phyloP scores from a whole-genome alignment of 2,113 vertebrate genomes.

The Procavia capensis region DNA sequence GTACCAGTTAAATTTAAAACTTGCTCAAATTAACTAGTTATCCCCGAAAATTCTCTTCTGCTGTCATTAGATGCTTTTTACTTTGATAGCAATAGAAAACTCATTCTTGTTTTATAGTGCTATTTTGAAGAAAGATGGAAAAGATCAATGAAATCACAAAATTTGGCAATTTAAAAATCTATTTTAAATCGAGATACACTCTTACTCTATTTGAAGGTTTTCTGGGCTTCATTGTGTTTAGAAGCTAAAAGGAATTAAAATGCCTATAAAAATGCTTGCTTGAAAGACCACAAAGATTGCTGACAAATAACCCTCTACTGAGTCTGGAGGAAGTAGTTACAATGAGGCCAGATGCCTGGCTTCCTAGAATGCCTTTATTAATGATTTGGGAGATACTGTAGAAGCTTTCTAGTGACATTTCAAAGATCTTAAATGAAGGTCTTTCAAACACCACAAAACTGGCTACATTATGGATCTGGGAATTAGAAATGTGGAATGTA shows the following conservation, averaged over 20 bases:
- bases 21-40: not conserved
- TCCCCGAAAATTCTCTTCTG: not conserved
- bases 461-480: conserved; percentile 17
- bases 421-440: conserved; percentile 40
- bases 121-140: not conserved
- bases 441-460: conserved; percentile 36
- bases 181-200: conserved; percentile 49
- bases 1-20: conserved; percentile 26
- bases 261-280: not conserved
- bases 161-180: conserved; percentile 37
- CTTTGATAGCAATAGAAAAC: conserved; percentile 25
- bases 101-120: conserved; percentile 17
- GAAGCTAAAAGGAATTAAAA: conserved; percentile 53
- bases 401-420: conserved; percentile 59
- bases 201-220: not conserved
- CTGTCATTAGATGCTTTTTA: conserved; percentile 8
- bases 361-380: conserved; percentile 35
- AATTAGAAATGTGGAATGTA: not conserved
- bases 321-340: conserved; percentile 26
- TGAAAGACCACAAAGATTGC: not conserved
- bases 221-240: conserved; percentile 53
- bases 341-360: not conserved
- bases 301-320: not conserved
- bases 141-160: conserved; percentile 55
- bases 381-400: conserved; percentile 7